Conservation (phyloP, 2,113 vertebrate species). For the Erythrolamprus reginae region DNA sequence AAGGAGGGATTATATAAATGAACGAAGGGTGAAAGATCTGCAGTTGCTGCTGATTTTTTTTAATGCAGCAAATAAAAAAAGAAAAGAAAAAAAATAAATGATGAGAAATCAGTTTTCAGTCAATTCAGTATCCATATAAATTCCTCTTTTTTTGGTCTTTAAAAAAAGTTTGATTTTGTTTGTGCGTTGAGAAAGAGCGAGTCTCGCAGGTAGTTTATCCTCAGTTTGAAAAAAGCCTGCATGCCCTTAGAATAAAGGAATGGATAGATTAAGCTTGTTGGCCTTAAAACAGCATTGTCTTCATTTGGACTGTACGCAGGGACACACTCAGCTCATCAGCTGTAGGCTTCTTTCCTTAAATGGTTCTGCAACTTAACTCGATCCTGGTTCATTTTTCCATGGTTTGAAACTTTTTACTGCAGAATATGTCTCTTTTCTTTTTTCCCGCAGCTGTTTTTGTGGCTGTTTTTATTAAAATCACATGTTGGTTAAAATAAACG, state of each 20-base stretch:
- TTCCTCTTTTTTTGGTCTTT: background rate
- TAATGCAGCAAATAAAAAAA: background rate
- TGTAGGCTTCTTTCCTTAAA: conserved; percentile 13
- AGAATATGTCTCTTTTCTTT: conserved; percentile 1
- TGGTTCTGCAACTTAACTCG: background rate
- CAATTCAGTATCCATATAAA: background rate
- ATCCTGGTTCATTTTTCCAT: conserved; percentile 11
- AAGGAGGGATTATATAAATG: background rate
- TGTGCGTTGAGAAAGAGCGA: background rate
- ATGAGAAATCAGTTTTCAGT: background rate
- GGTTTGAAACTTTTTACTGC: conserved; percentile 2
- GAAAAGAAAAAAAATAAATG: background rate
- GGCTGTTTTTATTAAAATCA: conserved; percentile 29
- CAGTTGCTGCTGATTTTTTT: background rate
- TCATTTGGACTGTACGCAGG: background rate
- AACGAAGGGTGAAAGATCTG: background rate
- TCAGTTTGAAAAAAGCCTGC: background rate
- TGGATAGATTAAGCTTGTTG: background rate
- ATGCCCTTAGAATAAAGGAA: background rate
- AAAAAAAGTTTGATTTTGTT: background rate
- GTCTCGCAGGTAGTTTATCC: background rate
- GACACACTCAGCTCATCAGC: background rate
- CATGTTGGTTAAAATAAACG: conserved; percentile 8
- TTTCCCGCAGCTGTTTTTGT: conserved; percentile 20
- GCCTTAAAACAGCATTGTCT: background rate